Conservation (phyloP, 1,140 invertebrate species). For the Papilio glaucus region DNA sequence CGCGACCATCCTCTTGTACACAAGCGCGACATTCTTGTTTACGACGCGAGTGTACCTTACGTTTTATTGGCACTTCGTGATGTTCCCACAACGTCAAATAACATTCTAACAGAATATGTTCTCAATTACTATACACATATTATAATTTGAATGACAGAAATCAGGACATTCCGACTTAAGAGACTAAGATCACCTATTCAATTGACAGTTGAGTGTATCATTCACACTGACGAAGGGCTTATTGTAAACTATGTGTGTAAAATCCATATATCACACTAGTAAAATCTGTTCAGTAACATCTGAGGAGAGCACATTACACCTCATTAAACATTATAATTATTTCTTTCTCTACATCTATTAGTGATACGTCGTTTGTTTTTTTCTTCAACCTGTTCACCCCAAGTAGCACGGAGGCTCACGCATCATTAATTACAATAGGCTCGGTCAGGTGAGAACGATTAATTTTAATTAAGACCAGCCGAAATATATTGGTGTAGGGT, state of each 20-base stretch:
- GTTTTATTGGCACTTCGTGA: conserved; percentile 73
- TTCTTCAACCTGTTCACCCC: conserved; percentile 46
- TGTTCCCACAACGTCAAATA: conserved; percentile 52
- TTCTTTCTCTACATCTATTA: conserved; percentile 44
- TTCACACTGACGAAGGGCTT: too few relatives aligned
- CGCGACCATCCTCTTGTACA: conserved; percentile 19
- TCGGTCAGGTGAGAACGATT: conserved; percentile 65
- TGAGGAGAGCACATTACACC: conserved; percentile 40
- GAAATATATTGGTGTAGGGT: conserved; percentile 48
- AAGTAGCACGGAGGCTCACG: conserved; percentile 62
- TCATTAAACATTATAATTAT: conserved; percentile 48
- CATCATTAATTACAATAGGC: conserved; percentile 69
- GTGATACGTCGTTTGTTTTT: conserved; percentile 50
- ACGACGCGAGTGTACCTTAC: conserved; percentile 61
- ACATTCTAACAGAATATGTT: conserved; percentile 40
- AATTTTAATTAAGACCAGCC: conserved; percentile 75
- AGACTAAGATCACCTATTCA: not conserved
- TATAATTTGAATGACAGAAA: not conserved
- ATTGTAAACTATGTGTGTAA: conserved; percentile 40
- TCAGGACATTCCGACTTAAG: not conserved
- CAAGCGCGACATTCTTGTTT: conserved; percentile 66
- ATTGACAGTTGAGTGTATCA: too few relatives aligned
- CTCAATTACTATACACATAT: conserved; percentile 25
- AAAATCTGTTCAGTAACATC: not conserved
- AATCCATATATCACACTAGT: conserved; percentile 41